phyloP scores from a whole-genome alignment of 2,888 invertebrate genomes.

The Leptopilina myrica region DNA sequence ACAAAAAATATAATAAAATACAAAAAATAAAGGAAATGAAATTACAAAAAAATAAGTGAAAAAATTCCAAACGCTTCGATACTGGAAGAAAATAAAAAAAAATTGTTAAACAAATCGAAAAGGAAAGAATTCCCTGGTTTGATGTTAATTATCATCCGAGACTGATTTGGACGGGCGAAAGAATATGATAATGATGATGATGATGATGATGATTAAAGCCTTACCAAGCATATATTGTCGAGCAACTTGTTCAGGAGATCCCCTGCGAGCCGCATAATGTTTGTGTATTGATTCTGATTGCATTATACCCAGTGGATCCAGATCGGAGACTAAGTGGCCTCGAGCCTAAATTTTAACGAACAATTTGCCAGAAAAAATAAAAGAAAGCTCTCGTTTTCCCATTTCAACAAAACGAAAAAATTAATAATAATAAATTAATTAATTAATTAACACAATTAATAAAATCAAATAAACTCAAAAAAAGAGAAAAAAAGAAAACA shows the following conservation, averaged over 20 bases:
- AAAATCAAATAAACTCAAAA: not conserved
- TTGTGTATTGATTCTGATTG: constrained; percentile 82
- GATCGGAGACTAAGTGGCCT: constrained; percentile 94
- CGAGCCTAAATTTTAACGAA: constrained; percentile 84
- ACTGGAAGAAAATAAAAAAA: too few species aligned
- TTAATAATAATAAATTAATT: constrained; percentile 28
- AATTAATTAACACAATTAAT: too few species aligned
- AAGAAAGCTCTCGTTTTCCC: too few species aligned
- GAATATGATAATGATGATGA: constrained; percentile 28
- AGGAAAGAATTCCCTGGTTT: too few species aligned
- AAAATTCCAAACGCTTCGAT: too few species aligned
- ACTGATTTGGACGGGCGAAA: not conserved
- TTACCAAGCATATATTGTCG: constrained; percentile 83
- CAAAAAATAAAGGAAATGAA: too few species aligned
- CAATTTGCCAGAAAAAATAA: constrained; percentile 57
- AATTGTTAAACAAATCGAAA: too few species aligned
- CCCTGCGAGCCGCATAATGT: constrained; percentile 78
- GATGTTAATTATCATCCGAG: too few species aligned
- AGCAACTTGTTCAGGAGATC: constrained; percentile 81
- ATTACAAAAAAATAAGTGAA: too few species aligned
- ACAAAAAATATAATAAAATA: too few species aligned
- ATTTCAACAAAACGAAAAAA: constrained; percentile 24
- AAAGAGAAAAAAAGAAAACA: not conserved
- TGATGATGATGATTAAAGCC: constrained; percentile 70
- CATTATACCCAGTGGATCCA: constrained; percentile 96